Base-by-base conservation (phyloP, 1,140 invertebrate genomes). In the Dysdera silvatica region DNA sequence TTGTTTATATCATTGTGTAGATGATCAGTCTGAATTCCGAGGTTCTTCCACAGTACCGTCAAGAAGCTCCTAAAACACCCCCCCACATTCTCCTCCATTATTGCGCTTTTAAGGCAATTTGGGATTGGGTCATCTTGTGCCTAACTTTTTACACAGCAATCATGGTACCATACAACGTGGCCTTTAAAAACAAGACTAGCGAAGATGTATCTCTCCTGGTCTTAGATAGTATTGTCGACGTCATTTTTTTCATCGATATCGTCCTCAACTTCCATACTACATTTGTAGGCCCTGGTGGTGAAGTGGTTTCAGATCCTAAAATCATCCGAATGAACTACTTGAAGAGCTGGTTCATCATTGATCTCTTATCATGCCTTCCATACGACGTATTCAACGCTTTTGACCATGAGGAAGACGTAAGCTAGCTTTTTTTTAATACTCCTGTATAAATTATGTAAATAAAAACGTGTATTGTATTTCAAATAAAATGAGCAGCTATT, bases 341-440 rank as follows among this genome's bases (percentile, higher is more conserved):
- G 67, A 96, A 96, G 77, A 97, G 92, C 66, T 99, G 97, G 97
- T 99, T 99, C 79, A 86, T 99, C 70, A 98, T 99, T 75, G 97
- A 99, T 79, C 83, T 99, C 66, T 83, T 99, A 61, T 98, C 95
- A 67, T 99, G 96, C 82, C 83, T 99, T 74, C 97, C 97, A 57
- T 99, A 99, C 76, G 97, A 99, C 80, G 95, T 99, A 65, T 99
- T 99, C 85, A 99, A 99, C 80, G 96, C 96, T 63, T 99, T 99
- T 80, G 95, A 98, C 79, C 91, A 96, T 78, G 93, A 95, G 74
- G 95, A 99, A 82, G 93, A 98, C 75, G 89, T 91, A 82, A 87
- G 87, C 85, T 71, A 48, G 43, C 43, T 65, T 67, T 10, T 55
- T 24, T 52, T 45, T n/a, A n/a, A n/a, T n/a, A n/a, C n/a, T n/a